Evolutionary conservation across 2,797 vertebrate genomes (phyloP), one percentile per base, ranked within the genome.

Genomic region (Parotocinclus haroldoi): DNA sequence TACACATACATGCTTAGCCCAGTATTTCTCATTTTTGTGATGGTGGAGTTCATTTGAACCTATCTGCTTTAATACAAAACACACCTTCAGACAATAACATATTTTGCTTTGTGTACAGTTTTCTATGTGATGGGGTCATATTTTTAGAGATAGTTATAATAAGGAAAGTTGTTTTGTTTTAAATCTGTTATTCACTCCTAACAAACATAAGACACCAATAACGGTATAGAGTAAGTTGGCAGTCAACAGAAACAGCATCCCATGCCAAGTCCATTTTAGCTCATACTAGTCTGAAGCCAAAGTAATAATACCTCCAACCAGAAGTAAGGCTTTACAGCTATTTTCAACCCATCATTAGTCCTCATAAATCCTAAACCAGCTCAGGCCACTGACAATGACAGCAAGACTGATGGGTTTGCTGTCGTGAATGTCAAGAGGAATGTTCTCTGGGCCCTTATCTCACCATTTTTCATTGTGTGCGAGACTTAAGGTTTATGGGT

Each of bases 401-500:
- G 87, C 85, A 89, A 90, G 90, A 92, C 87, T 87, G 90, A 92
- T 91, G 89, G 88, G 88, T 81, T 86, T 88, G 83, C 86, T 75
- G 74, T 88, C 38, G 74, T 86, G 84, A 90, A 91, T 90, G 89
- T 92, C 89, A 91, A 86, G 86, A 91, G 88, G 86, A 91, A 89
- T 88, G 86, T 85, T 91, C 86, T 85, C 86, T 79, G 45, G 79
- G 82, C 84, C 84, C 84, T 89, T 89, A 89, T 90, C 86, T 88
- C 74, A 65, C 69, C 73, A 78, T 87, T 88, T 87, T 85, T 89
- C 85, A 87, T 85, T 88, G 87, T 88, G 84, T 86, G 83, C 74
- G 81, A 86, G 86, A 84, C 84, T 88, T 66, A 79, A 77, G 83
- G 79, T 82, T 84, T 85, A 86, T 84, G 76, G 83, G 87, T 85